Percentiles rank a stretch among this genome's conserved stretches.
Conservation (phyloP, 2,888 invertebrate genomes). For the Eucera pruinosa region DNA sequence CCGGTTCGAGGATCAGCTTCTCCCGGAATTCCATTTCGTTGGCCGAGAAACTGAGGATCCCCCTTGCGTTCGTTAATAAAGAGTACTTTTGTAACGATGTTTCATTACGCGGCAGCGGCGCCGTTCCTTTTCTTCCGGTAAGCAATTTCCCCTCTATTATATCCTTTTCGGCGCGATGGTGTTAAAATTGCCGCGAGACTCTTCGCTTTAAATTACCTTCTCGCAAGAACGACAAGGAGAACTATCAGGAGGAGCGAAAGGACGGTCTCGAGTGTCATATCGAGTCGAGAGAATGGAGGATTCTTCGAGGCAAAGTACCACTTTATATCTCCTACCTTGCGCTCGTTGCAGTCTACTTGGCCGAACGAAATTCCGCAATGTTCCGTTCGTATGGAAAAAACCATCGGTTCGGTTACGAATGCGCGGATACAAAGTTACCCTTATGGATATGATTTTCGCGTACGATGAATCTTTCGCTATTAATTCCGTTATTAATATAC, state of each 20-base stretch:
- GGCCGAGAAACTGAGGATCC: constrained; percentile 12
- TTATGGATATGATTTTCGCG: constrained; percentile 2
- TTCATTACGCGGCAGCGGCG: constrained; percentile 64
- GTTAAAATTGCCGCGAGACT: constrained; percentile 72
- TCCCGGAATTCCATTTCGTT: constrained; percentile 51
- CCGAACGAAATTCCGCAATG: constrained; percentile 67
- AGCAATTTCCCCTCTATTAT: constrained; percentile 71
- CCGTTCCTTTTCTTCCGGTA: constrained; percentile 49
- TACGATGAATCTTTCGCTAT: constrained; percentile 35
- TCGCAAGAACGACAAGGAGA: constrained; percentile 65
- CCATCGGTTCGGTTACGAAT: no score
- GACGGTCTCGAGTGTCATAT: constrained; percentile 74
- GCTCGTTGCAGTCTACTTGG: constrained; percentile 62
- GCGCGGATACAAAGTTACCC: constrained; percentile 50
- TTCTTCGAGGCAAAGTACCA: constrained; percentile 73
- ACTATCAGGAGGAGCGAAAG: constrained; percentile 68
- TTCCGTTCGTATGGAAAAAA: constrained; percentile 67
- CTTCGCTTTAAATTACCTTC: constrained; percentile 72
- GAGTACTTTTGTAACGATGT: constrained; percentile 64
- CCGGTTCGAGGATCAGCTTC: constrained; percentile 29
- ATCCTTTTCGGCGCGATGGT: constrained; percentile 68
- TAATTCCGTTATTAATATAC: constrained; percentile 49
- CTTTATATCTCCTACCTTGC: constrained; percentile 70
- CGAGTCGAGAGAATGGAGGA: constrained; percentile 75
- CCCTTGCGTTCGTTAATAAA: constrained; percentile 60